phyloP scores from a whole-genome alignment of 1,140 invertebrate species.

The Chymomyza costata region DNA sequence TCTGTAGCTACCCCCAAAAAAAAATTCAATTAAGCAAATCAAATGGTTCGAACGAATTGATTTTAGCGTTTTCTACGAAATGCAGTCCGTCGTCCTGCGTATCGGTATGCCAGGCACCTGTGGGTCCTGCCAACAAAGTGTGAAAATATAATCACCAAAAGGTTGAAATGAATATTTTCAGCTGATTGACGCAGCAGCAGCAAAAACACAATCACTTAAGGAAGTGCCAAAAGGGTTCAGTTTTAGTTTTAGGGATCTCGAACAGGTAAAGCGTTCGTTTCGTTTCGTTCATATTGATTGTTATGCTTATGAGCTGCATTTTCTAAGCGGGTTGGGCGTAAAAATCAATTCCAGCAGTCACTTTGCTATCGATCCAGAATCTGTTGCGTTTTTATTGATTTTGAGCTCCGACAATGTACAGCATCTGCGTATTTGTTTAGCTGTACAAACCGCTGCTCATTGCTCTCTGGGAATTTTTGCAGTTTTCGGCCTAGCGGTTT shows the following conservation, averaged over 20 bases:
- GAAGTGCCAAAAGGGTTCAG: constrained; percentile 42
- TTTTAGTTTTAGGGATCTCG: too few species aligned
- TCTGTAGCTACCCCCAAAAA: constrained; percentile 20
- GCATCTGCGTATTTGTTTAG: constrained; percentile 44
- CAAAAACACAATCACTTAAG: constrained; percentile 1
- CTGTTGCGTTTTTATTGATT: constrained; percentile 35
- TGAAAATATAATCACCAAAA: constrained; percentile 32
- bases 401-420: constrained; percentile 27
- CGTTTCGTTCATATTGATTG: constrained; percentile 32
- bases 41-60: constrained; percentile 37
- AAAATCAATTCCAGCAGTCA: constrained; percentile 45
- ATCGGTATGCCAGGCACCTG: constrained; percentile 38
- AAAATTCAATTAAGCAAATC: constrained; percentile 59
- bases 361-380: constrained; percentile 31
- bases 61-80: constrained; percentile 52
- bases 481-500: constrained; percentile 23
- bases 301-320: constrained; percentile 52
- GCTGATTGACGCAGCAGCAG: background rate
- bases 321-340: constrained; percentile 27
- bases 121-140: constrained; percentile 23
- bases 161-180: constrained; percentile 17
- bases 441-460: constrained; percentile 39
- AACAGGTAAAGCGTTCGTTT: too few species aligned
- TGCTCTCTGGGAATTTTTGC: constrained; percentile 27
- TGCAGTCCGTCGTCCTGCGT: constrained; percentile 20